Conservation (phyloP, 2,888 invertebrate species). For the Brassicogethes aeneus region DNA sequence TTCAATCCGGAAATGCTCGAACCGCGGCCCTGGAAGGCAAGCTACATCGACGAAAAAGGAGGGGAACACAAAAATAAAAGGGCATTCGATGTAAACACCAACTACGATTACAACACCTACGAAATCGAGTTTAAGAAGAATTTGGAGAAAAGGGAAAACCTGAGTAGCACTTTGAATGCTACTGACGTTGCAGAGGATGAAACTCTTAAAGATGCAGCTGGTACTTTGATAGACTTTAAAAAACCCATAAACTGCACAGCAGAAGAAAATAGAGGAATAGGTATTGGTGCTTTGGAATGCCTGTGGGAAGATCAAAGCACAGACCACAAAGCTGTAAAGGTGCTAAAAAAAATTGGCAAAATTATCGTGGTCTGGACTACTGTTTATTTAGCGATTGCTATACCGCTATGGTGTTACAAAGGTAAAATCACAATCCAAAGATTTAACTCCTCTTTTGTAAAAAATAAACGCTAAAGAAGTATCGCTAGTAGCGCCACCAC, state of each 20-base stretch:
- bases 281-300: conserved; percentile 36
- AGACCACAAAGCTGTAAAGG: too few relatives aligned
- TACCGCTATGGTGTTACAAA: conserved; percentile 45
- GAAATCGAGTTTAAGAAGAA: conserved; percentile 42
- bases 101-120: conserved; percentile 41
- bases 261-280: conserved; percentile 41
- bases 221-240: conserved; percentile 33
- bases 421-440: too few relatives aligned
- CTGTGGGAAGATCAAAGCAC: conserved; percentile 34
- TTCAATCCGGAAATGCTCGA: conserved; percentile 26
- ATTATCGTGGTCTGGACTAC: conserved; percentile 39
- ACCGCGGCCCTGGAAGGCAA: conserved; percentile 26
- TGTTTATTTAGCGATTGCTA: conserved; percentile 40
- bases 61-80: too few relatives aligned
- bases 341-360: conserved; percentile 30
- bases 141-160: conserved; percentile 27
- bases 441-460: too few relatives aligned
- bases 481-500: too few relatives aligned
- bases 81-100: too few relatives aligned
- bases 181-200: conserved; percentile 39
- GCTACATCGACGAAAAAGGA: conserved; percentile 21
- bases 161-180: conserved; percentile 38
- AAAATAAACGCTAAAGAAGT: too few relatives aligned
- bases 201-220: conserved; percentile 31
- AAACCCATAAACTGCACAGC: conserved; percentile 41